Conservation (phyloP, 2,888 invertebrate species). For the Antheraea yamamai region DNA sequence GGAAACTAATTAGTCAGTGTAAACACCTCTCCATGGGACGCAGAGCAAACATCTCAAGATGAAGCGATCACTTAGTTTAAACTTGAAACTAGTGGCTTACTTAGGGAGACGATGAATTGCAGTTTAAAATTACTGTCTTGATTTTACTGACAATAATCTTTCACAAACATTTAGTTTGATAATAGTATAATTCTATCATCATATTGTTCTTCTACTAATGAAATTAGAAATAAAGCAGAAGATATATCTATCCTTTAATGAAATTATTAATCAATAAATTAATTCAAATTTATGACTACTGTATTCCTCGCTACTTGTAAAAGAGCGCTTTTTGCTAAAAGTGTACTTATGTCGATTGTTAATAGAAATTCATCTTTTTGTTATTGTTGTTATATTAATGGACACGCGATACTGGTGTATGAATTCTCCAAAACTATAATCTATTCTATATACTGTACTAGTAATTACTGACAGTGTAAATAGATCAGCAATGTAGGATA, state of each 20-base stretch:
- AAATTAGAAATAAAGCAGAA: background rate
- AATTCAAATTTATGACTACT: background rate
- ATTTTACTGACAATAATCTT: too few relatives aligned
- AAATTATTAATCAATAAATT: background rate
- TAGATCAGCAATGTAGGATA: background rate
- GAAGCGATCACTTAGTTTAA: constrained; percentile 32
- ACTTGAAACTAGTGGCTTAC: constrained; percentile 7
- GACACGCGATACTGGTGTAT: background rate
- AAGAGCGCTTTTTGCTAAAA: background rate
- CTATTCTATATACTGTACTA: too few relatives aligned
- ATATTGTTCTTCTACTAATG: background rate
- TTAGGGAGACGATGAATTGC: constrained; percentile 2
- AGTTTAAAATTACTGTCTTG: background rate
- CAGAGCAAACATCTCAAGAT: constrained; percentile 35
- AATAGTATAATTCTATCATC: background rate
- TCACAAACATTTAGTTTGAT: background rate
- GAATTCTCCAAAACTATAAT: background rate
- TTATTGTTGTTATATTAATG: background rate
- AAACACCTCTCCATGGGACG: constrained; percentile 23
- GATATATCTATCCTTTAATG: background rate
- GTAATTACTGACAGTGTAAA: background rate
- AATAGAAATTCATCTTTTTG: background rate
- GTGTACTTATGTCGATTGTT: background rate
- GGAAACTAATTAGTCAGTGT: constrained; percentile 9
- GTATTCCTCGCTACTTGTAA: background rate